phyloP scores from a whole-genome alignment of 2,888 invertebrate genomes.

The Clunio marinus region DNA sequence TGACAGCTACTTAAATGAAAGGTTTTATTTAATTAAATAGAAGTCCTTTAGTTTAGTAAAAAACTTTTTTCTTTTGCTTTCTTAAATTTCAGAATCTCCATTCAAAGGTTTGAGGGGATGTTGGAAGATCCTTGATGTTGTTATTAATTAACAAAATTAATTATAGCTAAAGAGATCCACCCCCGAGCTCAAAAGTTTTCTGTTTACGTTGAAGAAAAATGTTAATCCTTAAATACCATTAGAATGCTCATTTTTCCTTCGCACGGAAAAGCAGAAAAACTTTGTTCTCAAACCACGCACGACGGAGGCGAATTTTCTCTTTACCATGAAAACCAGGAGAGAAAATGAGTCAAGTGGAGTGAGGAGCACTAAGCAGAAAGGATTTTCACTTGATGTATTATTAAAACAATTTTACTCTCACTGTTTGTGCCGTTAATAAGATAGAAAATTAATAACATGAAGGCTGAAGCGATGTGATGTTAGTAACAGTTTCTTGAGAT shows the following conservation, averaged over 20 bases:
- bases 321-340: slow-evolving; percentile 19
- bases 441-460: slow-evolving; percentile 38
- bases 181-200: background rate
- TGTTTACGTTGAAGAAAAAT: slow-evolving; percentile 14
- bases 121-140: slow-evolving; percentile 27
- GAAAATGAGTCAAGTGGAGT: background rate
- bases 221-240: slow-evolving; percentile 40
- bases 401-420: slow-evolving; percentile 21
- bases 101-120: background rate
- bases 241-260: slow-evolving; percentile 38
- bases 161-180: slow-evolving; percentile 12
- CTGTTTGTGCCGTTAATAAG: slow-evolving; percentile 37
- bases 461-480: too few species aligned
- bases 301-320: background rate
- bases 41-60: background rate
- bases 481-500: background rate
- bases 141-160: slow-evolving; percentile 39
- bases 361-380: slow-evolving; percentile 1
- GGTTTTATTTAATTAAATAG: background rate
- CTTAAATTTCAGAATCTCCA: too few species aligned
- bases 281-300: slow-evolving; percentile 28
- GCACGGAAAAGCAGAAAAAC: background rate
- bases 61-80: too few species aligned
- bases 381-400: slow-evolving; percentile 25
- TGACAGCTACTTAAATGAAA: background rate